phyloP scores from a whole-genome alignment of 1,140 invertebrate species.

The Aricia agestis region DNA sequence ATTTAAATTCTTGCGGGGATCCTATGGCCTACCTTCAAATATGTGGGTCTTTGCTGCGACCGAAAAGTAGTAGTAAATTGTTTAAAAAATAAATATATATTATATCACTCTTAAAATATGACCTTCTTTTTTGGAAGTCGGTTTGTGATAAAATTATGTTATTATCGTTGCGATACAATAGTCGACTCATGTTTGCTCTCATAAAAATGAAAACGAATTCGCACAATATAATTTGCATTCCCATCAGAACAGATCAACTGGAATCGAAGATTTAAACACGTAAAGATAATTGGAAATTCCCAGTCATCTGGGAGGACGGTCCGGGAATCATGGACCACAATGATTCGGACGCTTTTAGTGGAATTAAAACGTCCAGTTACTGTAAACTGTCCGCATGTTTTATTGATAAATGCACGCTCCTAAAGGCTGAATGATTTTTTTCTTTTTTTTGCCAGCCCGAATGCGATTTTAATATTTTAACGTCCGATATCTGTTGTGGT shows the following conservation, averaged over 20 bases:
- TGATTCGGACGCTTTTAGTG: conserved; percentile 67
- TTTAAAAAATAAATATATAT: too few species aligned
- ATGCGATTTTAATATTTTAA: conserved; percentile 4
- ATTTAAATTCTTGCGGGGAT: too few species aligned
- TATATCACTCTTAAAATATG: too few species aligned
- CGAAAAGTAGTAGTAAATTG: too few species aligned
- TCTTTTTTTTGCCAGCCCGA: conserved; percentile 9
- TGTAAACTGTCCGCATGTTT: conserved; percentile 46
- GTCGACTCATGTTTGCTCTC: background rate
- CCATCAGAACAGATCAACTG: background rate
- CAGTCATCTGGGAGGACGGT: background rate
- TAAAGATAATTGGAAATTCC: conserved; percentile 9
- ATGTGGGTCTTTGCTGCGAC: too few species aligned
- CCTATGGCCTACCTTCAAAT: too few species aligned
- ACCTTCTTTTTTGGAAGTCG: background rate
- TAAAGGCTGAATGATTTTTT: conserved; percentile 17
- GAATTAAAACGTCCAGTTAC: conserved; percentile 54
- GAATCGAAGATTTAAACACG: background rate
- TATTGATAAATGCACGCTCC: conserved; percentile 41
- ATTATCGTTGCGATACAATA: background rate
- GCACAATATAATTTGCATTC: background rate
- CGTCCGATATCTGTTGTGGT: background rate
- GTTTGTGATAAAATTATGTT: background rate
- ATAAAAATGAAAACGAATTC: background rate
- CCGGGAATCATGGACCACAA: conserved; percentile 51